phyloP scores from a whole-genome alignment of 2,113 vertebrate genomes.

The Procavia capensis region DNA sequence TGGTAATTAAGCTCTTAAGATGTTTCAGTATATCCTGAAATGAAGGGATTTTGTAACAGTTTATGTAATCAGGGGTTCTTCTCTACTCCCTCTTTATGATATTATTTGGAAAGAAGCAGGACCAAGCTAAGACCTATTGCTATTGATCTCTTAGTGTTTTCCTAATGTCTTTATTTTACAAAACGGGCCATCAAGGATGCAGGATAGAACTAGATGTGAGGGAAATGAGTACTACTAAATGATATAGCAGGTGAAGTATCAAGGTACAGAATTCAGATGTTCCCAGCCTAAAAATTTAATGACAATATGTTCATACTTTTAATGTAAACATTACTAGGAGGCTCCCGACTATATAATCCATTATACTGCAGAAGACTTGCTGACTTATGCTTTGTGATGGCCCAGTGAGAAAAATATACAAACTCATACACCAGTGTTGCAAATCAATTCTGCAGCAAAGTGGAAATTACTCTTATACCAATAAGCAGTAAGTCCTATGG shows the following conservation, averaged over 20 bases:
- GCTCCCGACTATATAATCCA: conserved; percentile 82
- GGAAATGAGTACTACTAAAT: conserved; percentile 63
- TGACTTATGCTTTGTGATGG: conserved; percentile 84
- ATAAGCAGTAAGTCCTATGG: conserved; percentile 85
- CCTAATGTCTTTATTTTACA: not conserved
- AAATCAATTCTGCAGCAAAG: conserved; percentile 94
- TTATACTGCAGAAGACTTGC: conserved; percentile 79
- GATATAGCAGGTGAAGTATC: conserved; percentile 78
- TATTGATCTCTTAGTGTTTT: not conserved
- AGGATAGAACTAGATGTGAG: not conserved
- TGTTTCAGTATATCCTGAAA: not conserved
- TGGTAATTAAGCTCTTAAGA: not conserved
- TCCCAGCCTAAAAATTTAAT: conserved; percentile 82
- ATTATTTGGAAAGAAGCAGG: conserved; percentile 14
- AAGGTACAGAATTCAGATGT: conserved; percentile 74
- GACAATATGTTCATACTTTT: conserved; percentile 82
- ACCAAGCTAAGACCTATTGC: not conserved
- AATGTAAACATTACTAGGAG: conserved; percentile 76
- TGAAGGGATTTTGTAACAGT: not conserved
- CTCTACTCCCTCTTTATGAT: not conserved
- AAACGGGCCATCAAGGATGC: not conserved
- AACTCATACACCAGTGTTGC: conserved; percentile 90
- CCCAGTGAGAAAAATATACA: conserved; percentile 94
- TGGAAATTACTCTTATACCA: conserved; percentile 90
- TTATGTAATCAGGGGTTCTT: not conserved